These are phyloP conservation scores for Salvator merianae DNA, from an alignment of 2,113 vertebrate genomes.

Conservation along the genomic window DNA sequence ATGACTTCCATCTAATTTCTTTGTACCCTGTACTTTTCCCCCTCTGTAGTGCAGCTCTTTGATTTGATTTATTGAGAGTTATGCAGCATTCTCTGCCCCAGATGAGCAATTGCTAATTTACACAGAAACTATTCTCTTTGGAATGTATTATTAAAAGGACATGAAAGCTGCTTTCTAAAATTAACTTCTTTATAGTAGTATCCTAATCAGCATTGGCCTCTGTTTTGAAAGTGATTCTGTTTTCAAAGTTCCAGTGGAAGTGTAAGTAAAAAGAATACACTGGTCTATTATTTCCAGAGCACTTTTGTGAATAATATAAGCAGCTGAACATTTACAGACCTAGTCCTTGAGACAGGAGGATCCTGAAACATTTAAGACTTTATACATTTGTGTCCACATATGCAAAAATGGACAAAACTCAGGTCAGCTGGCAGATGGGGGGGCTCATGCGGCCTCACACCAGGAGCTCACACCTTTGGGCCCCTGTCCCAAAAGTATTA, in stretches of 20 bases:
- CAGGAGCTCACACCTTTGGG: no score
- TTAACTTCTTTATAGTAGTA: slow-evolving; percentile 24
- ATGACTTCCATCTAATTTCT: neutral
- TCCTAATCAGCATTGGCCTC: slow-evolving; percentile 16
- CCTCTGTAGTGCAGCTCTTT: neutral
- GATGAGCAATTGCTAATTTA: slow-evolving; percentile 2
- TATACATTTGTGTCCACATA: no score
- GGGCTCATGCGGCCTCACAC: no score
- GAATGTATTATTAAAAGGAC: slow-evolving; percentile 26
- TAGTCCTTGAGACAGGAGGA: no score
- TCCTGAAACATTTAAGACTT: no score
- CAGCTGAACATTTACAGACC: neutral
- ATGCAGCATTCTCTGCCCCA: neutral
- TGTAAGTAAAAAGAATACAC: neutral
- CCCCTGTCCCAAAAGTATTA: no score
- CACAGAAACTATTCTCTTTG: neutral
- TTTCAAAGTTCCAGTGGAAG: neutral
- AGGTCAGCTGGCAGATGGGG: no score
- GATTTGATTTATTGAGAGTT: slow-evolving; percentile 8
- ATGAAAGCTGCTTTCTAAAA: slow-evolving; percentile 22
- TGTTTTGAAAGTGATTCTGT: neutral
- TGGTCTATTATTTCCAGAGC: neutral
- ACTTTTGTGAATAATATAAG: neutral
- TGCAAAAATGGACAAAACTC: no score
- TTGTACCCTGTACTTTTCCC: neutral